Conservation (phyloP, 2,113 vertebrate species). For the Kryptolebias marmoratus region DNA sequence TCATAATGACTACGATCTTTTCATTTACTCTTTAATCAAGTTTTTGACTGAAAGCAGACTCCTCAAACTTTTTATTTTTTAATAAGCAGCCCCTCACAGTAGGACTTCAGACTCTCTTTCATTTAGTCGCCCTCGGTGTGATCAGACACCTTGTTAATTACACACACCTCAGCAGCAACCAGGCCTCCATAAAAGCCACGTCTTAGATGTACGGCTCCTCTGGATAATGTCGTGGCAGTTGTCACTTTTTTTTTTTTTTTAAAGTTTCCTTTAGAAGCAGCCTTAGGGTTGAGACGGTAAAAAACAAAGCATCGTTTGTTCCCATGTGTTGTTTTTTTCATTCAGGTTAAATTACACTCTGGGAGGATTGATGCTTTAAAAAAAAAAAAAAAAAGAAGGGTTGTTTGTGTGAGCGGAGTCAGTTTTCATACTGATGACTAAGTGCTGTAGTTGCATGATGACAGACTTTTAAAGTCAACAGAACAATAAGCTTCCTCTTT, state of each 20-base stretch:
- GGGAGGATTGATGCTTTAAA: not conserved
- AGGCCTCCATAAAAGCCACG: slow-evolving; percentile 31
- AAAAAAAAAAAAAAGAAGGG: not conserved
- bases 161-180: slow-evolving; percentile 33
- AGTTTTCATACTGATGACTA: not conserved
- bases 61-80: slow-evolving; percentile 30
- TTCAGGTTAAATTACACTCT: slow-evolving; percentile 7
- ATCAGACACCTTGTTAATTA: slow-evolving; percentile 52
- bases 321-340: slow-evolving; percentile 11
- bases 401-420: not conserved
- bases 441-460: not conserved
- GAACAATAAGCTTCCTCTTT: not conserved
- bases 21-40: slow-evolving; percentile 40
- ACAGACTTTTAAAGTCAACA: not conserved
- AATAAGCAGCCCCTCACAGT: slow-evolving; percentile 45
- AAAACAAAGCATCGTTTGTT: slow-evolving; percentile 25
- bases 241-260: slow-evolving; percentile 23
- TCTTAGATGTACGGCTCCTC: slow-evolving; percentile 15
- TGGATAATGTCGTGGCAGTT: slow-evolving; percentile 15
- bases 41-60: slow-evolving; percentile 20
- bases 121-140: slow-evolving; percentile 37
- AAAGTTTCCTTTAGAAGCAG: slow-evolving; percentile 7
- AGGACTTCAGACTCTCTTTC: slow-evolving; percentile 7
- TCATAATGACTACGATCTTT: not conserved
- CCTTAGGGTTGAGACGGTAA: slow-evolving; percentile 16